Evolutionary conservation across 1,140 invertebrate species (phyloP).

Genomic region (Aphaenogaster floridana): DNA sequence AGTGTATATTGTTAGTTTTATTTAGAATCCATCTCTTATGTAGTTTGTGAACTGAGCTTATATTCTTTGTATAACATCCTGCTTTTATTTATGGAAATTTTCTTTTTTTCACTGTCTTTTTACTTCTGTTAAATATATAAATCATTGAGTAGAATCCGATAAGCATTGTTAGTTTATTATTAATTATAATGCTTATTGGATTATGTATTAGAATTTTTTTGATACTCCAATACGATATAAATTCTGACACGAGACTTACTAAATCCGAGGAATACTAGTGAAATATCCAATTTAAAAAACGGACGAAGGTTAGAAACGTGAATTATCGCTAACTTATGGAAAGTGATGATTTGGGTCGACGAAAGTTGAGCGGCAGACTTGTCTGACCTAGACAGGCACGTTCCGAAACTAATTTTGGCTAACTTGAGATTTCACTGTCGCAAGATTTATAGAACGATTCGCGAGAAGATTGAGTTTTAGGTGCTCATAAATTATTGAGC

Average conservation of each 20-base stretch:
- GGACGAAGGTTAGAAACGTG: conserved; percentile 2
- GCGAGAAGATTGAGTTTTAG: conserved; percentile 61
- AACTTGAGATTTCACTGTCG: conserved; percentile 60
- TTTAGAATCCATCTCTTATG: neutral
- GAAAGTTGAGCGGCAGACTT: conserved; percentile 35
- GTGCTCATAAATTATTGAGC: conserved; percentile 63
- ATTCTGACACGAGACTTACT: neutral
- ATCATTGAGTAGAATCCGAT: neutral
- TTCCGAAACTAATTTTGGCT: conserved; percentile 60
- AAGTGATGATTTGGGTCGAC: conserved; percentile 49
- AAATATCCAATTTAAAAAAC: conserved; percentile 6
- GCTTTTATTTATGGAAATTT: neutral
- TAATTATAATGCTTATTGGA: neutral
- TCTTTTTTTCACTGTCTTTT: neutral
- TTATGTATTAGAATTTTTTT: neutral
- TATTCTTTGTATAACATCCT: neutral
- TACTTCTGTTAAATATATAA: neutral
- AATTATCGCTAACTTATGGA: conserved; percentile 39
- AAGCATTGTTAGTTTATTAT: neutral
- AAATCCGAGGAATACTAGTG: neutral
- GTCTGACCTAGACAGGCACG: conserved; percentile 55
- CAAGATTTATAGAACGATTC: conserved; percentile 62
- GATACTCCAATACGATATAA: neutral
- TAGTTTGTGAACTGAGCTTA: neutral
- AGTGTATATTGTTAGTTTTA: too few relatives aligned